Percentiles rank a stretch among this genome's conserved stretches.
Conservation (phyloP, 2,113 vertebrate species). For the Geothlypis trichas region DNA sequence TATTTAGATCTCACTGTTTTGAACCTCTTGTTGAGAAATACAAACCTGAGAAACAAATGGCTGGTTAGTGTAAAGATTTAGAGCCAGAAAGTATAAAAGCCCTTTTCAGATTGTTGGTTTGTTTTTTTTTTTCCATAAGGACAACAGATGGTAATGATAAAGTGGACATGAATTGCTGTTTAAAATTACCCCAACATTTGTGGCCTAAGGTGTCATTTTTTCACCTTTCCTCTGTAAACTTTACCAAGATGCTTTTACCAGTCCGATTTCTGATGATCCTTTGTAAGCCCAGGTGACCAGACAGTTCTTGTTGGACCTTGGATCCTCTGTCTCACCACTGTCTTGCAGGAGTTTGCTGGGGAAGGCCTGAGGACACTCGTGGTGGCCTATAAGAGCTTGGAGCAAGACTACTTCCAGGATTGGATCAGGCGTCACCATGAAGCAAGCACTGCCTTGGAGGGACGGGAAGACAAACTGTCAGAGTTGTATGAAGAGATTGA, state of each 20-base stretch:
- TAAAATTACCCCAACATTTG: not conserved
- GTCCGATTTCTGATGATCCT: not conserved
- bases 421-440: constrained; percentile 85
- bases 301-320: not conserved
- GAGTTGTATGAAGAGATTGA: constrained; percentile 90
- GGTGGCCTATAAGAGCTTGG: constrained; percentile 88
- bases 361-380: constrained; percentile 90
- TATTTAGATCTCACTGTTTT: not conserved
- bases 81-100: not conserved
- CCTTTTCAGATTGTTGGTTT: not conserved
- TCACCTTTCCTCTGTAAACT: not conserved
- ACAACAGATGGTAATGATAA: not conserved
- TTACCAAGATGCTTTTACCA: not conserved
- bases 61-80: not conserved
- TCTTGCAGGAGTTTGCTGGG: constrained; percentile 87
- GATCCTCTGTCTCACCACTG: not conserved
- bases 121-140: not conserved
- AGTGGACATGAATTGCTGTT: not conserved
- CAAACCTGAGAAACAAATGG: not conserved
- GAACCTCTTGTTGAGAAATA: not conserved
- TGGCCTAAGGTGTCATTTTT: not conserved
- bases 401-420: constrained; percentile 71
- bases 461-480: constrained; percentile 81
- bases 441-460: constrained; percentile 80
- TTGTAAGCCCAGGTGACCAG: not conserved